Conservation (phyloP, 2,113 vertebrate species). For the Sclerurus mexicanus region DNA sequence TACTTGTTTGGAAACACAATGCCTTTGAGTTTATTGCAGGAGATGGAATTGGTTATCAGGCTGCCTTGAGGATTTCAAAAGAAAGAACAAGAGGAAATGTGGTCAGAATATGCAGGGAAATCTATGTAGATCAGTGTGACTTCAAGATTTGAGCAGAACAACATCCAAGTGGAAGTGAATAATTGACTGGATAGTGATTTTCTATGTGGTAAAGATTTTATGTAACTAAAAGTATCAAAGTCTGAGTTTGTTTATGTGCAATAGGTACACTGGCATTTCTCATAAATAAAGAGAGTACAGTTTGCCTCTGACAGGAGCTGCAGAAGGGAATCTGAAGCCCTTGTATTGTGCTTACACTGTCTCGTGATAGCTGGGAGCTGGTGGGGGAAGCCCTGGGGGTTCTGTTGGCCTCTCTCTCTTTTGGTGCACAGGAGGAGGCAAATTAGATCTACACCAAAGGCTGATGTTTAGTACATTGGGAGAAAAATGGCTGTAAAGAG, state of each 20-base stretch:
- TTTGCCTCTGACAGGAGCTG: background rate
- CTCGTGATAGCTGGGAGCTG: background rate
- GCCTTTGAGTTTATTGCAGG: background rate
- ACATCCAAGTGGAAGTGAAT: conserved; percentile 29
- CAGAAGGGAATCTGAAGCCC: background rate
- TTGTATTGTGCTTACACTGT: background rate
- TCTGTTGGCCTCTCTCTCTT: background rate
- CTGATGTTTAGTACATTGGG: accelerated
- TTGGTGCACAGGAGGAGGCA: background rate
- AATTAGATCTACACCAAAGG: background rate
- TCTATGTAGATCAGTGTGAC: background rate
- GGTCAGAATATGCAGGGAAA: conserved; percentile 6
- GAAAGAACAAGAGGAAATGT: conserved; percentile 38
- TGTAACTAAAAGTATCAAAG: conserved; percentile 60
- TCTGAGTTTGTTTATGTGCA: conserved; percentile 59
- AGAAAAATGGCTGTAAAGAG: background rate
- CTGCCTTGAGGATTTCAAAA: background rate
- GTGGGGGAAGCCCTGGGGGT: background rate
- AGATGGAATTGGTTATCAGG: background rate
- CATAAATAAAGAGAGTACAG: background rate
- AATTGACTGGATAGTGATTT: conserved; percentile 47
- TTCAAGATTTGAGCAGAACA: conserved; percentile 24
- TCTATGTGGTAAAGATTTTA: conserved; percentile 39
- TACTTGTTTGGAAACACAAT: background rate
- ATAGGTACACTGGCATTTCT: conserved; percentile 7